Base-by-base conservation (phyloP, 64 coral and sea anemone species). In the Stichodactyla mertensii region DNA sequence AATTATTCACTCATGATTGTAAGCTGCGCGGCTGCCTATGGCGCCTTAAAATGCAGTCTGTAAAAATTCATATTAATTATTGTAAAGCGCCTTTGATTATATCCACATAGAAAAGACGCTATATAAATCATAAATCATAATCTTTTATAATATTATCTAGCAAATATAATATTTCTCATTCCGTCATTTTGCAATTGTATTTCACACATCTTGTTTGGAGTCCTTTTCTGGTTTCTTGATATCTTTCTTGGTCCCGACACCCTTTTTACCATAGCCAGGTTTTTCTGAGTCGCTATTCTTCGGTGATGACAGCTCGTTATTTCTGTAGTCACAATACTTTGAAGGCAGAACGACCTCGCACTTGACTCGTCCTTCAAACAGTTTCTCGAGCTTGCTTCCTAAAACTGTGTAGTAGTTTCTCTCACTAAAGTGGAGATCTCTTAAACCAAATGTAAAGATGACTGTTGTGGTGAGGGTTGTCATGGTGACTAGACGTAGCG, bases 401-500 rank as follows among this genome's bases (percentile, higher is more conserved):
- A 81, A 52, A 10, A 80, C 80, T 16, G 91, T 84, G 69, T 88
- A 92, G 54, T 88, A 92, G 51, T 88, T 92, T 13, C 80, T 31
- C 13, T 92, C 86, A 78, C 54, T 79, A 55, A 88, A 88, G 54
- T 92, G 80, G 27, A 88, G 52, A 51, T 79, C 56, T 92, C 66
- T 55, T 16, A 92, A 54, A 18, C 91, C 86, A 36, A 88, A 51
- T 13, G 86, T 92, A 64, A 92, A 92, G 16, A 85, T 16, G 45
- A 84, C 24, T 19, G 87, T 88, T 51, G 83, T 84, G 7, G 26
- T 15, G 7, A 92, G 57, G 6, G 86, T 64, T 53, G 27, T 10
- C 26, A 92, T 85, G 55, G 86, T 79, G 53, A 92, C 78, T 11
- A 92, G 67, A 85, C 91, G 91, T n/a, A 92, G 79, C 12, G 91